Conservation (phyloP, 37 sponge, comb jelly and placozoan genomes). For the Lycopodina hypogea region DNA sequence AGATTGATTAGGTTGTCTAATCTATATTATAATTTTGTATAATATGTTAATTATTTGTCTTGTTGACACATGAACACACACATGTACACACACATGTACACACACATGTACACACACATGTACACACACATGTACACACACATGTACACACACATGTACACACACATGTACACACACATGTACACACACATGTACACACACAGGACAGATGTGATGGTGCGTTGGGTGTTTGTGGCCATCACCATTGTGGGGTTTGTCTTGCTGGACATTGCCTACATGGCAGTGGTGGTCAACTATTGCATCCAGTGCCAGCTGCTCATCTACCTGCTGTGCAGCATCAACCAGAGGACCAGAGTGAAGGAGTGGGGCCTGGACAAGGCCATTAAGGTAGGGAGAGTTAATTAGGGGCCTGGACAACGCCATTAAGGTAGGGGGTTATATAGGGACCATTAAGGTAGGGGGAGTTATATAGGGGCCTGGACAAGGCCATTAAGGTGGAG, state of each 20-base stretch:
- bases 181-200: too few relatives aligned
- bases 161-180: too few relatives aligned
- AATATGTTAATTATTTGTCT: too few relatives aligned
- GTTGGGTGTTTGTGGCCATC: slow-evolving; percentile 29
- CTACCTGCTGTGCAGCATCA: slow-evolving; percentile 57
- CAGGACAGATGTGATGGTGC: slow-evolving; percentile 9
- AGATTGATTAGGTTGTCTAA: too few relatives aligned
- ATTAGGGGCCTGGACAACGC: not conserved
- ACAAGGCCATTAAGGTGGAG: not conserved
- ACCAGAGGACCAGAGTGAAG: slow-evolving; percentile 31
- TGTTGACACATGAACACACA: too few relatives aligned
- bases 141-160: not conserved
- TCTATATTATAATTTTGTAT: too few relatives aligned
- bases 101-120: too few relatives aligned
- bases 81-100: too few relatives aligned
- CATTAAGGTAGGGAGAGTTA: slow-evolving; percentile 43
- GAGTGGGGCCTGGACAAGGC: slow-evolving; percentile 55
- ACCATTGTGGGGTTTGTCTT: slow-evolving; percentile 57
- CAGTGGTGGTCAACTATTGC: slow-evolving; percentile 74
- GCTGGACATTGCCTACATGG: slow-evolving; percentile 70
- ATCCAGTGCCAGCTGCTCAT: slow-evolving; percentile 84
- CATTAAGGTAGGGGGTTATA: not conserved
- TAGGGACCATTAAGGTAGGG: not conserved
- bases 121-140: not conserved
- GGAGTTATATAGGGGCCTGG: slow-evolving; percentile 1